phyloP scores from a whole-genome alignment of 1,140 invertebrate species.

The Asobara japonica region DNA sequence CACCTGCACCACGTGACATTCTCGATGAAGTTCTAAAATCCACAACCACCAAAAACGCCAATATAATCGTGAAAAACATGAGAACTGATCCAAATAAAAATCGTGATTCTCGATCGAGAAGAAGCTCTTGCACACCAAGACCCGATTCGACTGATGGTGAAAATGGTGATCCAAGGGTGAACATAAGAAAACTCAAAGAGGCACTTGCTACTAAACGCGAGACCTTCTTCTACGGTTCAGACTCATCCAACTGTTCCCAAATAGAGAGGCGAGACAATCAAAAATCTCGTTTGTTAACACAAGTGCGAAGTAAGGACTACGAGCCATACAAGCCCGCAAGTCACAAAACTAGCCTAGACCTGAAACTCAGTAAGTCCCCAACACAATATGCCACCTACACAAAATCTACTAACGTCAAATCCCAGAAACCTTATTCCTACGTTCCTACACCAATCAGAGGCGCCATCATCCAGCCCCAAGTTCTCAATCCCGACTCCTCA shows the following conservation, averaged over 20 bases:
- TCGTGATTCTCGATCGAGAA: not conserved
- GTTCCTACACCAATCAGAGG: conserved; percentile 40
- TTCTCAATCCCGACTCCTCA: conserved; percentile 43
- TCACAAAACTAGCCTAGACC: conserved; percentile 50
- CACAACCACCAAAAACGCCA: not conserved
- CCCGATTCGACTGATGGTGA: conserved; percentile 36
- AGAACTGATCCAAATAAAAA: not conserved
- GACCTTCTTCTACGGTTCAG: conserved; percentile 46
- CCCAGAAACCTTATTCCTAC: conserved; percentile 36
- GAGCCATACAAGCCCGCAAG: conserved; percentile 54
- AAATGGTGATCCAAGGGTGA: conserved; percentile 38
- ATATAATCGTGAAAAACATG: conserved; percentile 19
- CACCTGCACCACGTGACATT: not conserved
- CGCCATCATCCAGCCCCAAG: conserved; percentile 43
- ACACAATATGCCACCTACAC: conserved; percentile 29
- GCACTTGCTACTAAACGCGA: conserved; percentile 43
- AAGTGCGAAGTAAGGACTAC: conserved; percentile 43
- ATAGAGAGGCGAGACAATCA: not conserved
- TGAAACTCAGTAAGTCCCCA: conserved; percentile 42
- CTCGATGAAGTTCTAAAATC: not conserved
- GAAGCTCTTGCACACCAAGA: not conserved
- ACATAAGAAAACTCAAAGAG: conserved; percentile 49
- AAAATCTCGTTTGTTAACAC: conserved; percentile 32
- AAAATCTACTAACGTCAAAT: conserved; percentile 31
- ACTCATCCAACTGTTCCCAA: conserved; percentile 6